phyloP scores from a whole-genome alignment of 2,113 vertebrate species.

The Loxodonta africana region DNA sequence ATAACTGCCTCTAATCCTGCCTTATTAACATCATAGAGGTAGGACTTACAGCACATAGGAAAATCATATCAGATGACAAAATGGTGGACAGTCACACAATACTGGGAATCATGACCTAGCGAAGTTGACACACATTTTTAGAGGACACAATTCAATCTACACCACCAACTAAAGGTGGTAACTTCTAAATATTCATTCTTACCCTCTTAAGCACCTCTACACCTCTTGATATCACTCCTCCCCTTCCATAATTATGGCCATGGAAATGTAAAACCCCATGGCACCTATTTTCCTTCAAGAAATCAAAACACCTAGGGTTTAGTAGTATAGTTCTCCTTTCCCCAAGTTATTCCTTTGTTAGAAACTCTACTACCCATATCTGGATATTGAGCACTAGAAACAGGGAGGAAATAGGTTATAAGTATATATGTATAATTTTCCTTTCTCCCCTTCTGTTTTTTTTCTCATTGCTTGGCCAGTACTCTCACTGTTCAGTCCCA shows the following conservation, averaged over 20 bases:
- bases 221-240: not conserved
- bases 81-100: too few species aligned
- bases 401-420: not conserved
- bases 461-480: not conserved
- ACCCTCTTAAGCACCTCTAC: not conserved
- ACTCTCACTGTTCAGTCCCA: not conserved
- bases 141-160: too few species aligned
- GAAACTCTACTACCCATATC: not conserved
- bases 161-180: not conserved
- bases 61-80: too few species aligned
- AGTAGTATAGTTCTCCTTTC: not conserved
- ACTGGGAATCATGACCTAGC: too few species aligned
- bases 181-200: constrained; percentile 20
- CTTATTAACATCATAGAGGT: too few species aligned
- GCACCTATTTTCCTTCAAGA: not conserved
- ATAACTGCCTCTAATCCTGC: too few species aligned
- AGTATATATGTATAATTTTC: not conserved
- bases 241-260: not conserved
- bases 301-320: not conserved
- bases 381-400: constrained; percentile 10
- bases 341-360: not conserved
- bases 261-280: not conserved
- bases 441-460: not conserved
- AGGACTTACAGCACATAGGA: too few species aligned
- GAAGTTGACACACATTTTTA: too few species aligned